These are phyloP conservation scores for Calliopsis andreniformis DNA, from an alignment of 1,140 invertebrate genomes.

Conservation along the genomic window DNA sequence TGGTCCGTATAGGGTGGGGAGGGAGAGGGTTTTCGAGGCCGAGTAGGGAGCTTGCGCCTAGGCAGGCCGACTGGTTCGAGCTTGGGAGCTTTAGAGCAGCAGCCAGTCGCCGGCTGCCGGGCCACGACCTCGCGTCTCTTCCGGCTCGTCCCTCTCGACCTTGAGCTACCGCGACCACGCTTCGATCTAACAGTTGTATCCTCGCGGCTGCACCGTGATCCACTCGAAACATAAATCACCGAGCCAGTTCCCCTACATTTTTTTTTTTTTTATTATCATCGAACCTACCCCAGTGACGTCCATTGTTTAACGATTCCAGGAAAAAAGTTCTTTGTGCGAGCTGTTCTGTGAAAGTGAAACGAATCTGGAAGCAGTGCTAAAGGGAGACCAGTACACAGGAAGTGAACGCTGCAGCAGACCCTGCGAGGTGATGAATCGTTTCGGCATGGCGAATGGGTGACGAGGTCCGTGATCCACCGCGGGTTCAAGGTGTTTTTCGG, in stretches of 20 bases:
- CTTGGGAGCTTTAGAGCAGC: conserved; percentile 70
- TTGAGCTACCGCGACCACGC: conserved; percentile 34
- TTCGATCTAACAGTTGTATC: background rate
- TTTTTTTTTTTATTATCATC: background rate
- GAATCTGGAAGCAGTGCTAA: background rate
- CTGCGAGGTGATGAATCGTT: background rate
- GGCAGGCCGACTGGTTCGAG: conserved; percentile 66
- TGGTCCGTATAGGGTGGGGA: conserved; percentile 25
- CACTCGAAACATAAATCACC: background rate
- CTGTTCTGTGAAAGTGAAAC: conserved; percentile 16
- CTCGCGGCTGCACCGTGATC: background rate
- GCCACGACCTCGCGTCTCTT: conserved; percentile 67
- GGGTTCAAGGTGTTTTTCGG: conserved; percentile 65
- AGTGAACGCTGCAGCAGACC: background rate
- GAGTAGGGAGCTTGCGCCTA: conserved; percentile 71
- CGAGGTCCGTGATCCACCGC: conserved; percentile 37
- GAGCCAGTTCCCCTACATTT: background rate
- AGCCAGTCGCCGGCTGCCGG: conserved; percentile 75
- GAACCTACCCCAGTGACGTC: background rate
- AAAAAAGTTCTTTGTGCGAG: background rate
- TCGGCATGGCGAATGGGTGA: conserved; percentile 65
- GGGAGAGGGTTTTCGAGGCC: conserved; percentile 54
- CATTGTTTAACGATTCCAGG: background rate
- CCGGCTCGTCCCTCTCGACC: background rate
- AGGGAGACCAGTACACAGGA: background rate